Percentiles rank a stretch among this genome's conserved stretches.
Conservation (phyloP, 2,888 invertebrate genomes). For the Coenonympha glycerion region DNA sequence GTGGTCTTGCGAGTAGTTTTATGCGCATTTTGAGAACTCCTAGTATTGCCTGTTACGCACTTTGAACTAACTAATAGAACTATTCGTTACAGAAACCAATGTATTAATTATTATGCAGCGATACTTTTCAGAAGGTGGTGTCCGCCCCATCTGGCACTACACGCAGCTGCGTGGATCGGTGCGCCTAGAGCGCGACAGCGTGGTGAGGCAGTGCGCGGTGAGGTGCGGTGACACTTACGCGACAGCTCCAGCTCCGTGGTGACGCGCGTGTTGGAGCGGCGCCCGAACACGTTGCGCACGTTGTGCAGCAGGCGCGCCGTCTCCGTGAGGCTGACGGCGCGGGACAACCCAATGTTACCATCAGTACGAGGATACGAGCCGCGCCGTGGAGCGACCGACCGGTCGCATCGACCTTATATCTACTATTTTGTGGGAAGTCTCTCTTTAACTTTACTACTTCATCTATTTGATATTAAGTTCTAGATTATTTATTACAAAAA, state of each 20-base stretch:
- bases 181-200: neutral
- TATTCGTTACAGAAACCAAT: too few species aligned
- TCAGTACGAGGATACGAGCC: conserved; percentile 13
- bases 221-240: conserved; percentile 82
- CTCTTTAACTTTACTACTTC: neutral
- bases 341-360: conserved; percentile 28
- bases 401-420: neutral
- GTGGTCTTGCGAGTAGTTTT: too few species aligned
- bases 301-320: conserved; percentile 96
- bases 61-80: too few species aligned
- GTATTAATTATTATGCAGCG: too few species aligned
- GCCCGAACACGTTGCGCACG: conserved; percentile 93
- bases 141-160: neutral
- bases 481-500: too few species aligned
- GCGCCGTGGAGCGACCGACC: neutral
- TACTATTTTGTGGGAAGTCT: neutral
- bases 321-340: conserved; percentile 91
- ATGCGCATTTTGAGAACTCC: too few species aligned
- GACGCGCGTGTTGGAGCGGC: conserved; percentile 85
- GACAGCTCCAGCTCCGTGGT: conserved; percentile 92
- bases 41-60: too few species aligned
- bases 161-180: neutral
- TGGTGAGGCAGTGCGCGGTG: conserved; percentile 32
- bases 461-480: neutral
- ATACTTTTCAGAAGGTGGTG: neutral